Conservation (phyloP, 2,888 invertebrate species). For the Drosophila tanythrix region DNA sequence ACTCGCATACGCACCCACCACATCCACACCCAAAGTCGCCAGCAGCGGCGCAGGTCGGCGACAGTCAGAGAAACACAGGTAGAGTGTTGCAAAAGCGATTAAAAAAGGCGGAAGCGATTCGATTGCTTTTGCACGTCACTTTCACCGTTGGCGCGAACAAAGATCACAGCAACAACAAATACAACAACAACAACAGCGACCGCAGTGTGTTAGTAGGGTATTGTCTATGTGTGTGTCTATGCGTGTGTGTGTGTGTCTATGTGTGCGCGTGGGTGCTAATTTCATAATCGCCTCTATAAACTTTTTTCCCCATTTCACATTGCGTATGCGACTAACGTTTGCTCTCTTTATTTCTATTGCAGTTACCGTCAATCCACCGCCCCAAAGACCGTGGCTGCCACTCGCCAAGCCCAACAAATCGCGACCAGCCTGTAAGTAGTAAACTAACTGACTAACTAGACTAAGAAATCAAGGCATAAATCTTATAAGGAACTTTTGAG, state of each 20-base stretch:
- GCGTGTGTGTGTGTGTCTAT: slow-evolving; percentile 8
- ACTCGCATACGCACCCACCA: slow-evolving; percentile 39
- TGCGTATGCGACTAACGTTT: slow-evolving; percentile 34
- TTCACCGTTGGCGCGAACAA: slow-evolving; percentile 75
- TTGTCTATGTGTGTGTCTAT: background rate
- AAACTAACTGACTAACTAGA: slow-evolving; percentile 71
- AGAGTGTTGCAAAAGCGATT: slow-evolving; percentile 11
- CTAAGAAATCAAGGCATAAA: background rate
- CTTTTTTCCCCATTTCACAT: slow-evolving; percentile 19
- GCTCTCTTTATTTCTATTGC: slow-evolving; percentile 85
- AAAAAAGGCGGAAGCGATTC: slow-evolving; percentile 69
- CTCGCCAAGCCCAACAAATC: slow-evolving; percentile 94
- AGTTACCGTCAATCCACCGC: slow-evolving; percentile 95
- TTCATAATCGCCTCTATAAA: slow-evolving; percentile 54
- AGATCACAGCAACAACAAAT: slow-evolving; percentile 9
- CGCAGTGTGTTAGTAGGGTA: slow-evolving; percentile 48
- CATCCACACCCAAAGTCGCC: slow-evolving; percentile 4
- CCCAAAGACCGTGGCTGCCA: slow-evolving; percentile 97
- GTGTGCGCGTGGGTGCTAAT: slow-evolving; percentile 53
- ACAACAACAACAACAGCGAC: slow-evolving; percentile 7
- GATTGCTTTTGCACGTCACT: slow-evolving; percentile 84
- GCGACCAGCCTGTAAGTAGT: slow-evolving; percentile 93
- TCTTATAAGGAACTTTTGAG: background rate
- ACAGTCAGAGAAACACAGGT: slow-evolving; percentile 61
- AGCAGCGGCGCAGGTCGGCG: slow-evolving; percentile 27